Conservation (phyloP, 30 jellyfish, hydroid and myxozoan genomes). For the Aurelia aurita region DNA sequence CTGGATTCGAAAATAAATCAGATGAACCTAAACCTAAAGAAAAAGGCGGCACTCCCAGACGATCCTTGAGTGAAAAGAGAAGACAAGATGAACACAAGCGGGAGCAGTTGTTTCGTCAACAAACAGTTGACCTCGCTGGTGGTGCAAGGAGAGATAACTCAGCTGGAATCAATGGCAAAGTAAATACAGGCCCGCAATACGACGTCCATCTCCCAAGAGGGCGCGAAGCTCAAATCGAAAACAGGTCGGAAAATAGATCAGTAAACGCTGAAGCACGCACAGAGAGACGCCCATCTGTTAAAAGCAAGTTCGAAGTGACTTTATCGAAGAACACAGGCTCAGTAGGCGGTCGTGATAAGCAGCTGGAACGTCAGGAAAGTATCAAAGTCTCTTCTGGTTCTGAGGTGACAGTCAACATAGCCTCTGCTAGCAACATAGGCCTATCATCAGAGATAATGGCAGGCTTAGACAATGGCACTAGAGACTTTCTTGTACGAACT, state of each 20-base stretch:
- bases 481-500: conserved; percentile 36
- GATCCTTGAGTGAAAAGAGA: conserved; percentile 63
- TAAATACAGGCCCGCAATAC: conserved; percentile 12
- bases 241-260: neutral
- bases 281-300: conserved; percentile 15
- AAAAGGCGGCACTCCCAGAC: conserved; percentile 41
- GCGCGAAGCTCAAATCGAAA: neutral
- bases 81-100: conserved; percentile 47
- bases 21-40: neutral
- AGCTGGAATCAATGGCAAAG: conserved; percentile 60
- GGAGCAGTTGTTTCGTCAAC: conserved; percentile 59
- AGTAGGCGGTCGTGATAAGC: conserved; percentile 19
- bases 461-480: conserved; percentile 60
- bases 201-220: neutral
- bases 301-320: conserved; percentile 37
- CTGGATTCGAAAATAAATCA: conserved; percentile 63
- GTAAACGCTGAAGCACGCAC: neutral
- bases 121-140: conserved; percentile 50
- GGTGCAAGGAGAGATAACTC: conserved; percentile 15
- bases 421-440: conserved; percentile 23
- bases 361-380: conserved; percentile 49
- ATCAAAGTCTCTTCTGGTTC: conserved; percentile 63
- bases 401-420: conserved; percentile 61
- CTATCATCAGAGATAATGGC: conserved; percentile 72
- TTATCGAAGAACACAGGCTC: conserved; percentile 30